Percentiles rank a stretch among this genome's conserved stretches.
These are phyloP conservation scores for Lordiphosa stackelbergi DNA, from an alignment of 1,140 invertebrate species.

Conservation along the genomic window DNA sequence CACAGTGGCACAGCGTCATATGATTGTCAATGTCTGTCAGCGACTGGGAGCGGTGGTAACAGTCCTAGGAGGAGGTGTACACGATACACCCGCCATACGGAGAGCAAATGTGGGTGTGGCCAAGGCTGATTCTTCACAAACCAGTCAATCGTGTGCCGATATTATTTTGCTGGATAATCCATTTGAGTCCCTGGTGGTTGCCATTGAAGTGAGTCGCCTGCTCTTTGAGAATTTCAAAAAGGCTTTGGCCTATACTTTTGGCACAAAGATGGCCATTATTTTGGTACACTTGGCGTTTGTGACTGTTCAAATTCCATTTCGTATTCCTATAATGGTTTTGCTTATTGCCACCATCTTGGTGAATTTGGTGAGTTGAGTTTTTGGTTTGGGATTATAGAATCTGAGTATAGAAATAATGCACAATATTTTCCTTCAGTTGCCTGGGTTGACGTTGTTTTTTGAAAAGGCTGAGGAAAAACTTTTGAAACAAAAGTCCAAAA, in stretches of 20 bases:
- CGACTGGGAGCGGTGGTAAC: constrained; percentile 46
- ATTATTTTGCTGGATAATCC: constrained; percentile 31
- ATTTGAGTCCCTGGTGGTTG: constrained; percentile 25
- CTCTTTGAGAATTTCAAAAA: constrained; percentile 51
- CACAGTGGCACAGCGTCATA: constrained; percentile 13
- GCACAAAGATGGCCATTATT: constrained; percentile 18
- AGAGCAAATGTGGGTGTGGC: constrained; percentile 36
- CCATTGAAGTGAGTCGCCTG: constrained; percentile 36
- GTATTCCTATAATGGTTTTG: constrained; percentile 9
- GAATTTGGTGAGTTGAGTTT: constrained; percentile 30
- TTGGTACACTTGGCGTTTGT: constrained; percentile 5
- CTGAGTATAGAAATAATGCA: background rate
- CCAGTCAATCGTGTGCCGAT: constrained; percentile 32
- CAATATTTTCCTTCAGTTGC: constrained; percentile 15
- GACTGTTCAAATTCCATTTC: constrained; percentile 20
- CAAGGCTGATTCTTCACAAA: constrained; percentile 12
- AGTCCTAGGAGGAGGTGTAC: constrained; percentile 24
- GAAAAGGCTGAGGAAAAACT: constrained; percentile 32
- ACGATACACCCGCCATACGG: constrained; percentile 21
- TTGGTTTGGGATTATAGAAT: too few relatives aligned
- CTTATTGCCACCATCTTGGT: constrained; percentile 24
- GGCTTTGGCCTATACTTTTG: constrained; percentile 31
- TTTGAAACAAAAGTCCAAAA: constrained; percentile 38
- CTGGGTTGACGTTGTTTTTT: constrained; percentile 23
- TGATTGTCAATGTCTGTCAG: constrained; percentile 44